phyloP scores from a whole-genome alignment of 2,113 vertebrate genomes.

The Circaetus gallicus region DNA sequence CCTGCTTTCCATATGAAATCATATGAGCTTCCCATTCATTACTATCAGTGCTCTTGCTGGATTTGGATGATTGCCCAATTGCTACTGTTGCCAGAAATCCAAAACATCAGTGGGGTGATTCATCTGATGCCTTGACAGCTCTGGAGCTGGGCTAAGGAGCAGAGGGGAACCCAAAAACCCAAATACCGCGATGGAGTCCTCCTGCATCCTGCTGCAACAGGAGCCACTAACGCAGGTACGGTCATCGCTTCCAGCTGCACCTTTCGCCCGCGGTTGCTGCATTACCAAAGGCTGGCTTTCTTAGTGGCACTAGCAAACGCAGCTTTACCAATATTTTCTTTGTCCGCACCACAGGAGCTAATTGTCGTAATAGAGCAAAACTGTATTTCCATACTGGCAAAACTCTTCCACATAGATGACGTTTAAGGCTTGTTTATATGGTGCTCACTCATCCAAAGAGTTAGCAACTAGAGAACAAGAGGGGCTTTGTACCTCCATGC shows the following conservation, averaged over 20 bases:
- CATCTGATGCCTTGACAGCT: conserved; percentile 13
- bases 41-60: neutral
- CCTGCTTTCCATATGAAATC: neutral
- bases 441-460: conserved; percentile 37
- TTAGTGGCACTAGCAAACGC: fast-evolving
- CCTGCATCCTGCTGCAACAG: fast-evolving
- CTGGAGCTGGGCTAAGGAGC: neutral
- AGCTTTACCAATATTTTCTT: neutral
- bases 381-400: neutral
- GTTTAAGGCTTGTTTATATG: conserved; percentile 19
- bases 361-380: neutral
- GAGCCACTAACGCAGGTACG: fast-evolving
- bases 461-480: conserved; percentile 47
- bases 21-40: neutral
- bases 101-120: neutral
- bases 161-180: neutral
- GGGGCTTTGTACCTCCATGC: conserved; percentile 58
- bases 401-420: neutral
- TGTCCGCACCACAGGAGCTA: neutral
- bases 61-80: neutral
- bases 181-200: neutral
- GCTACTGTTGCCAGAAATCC: neutral
- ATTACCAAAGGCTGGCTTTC: fast-evolving
- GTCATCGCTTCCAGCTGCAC: neutral
- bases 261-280: fast-evolving